Percentiles rank a stretch among this genome's conserved stretches.
phyloP scores from a whole-genome alignment of 2,888 invertebrate species.

The Troides helena region DNA sequence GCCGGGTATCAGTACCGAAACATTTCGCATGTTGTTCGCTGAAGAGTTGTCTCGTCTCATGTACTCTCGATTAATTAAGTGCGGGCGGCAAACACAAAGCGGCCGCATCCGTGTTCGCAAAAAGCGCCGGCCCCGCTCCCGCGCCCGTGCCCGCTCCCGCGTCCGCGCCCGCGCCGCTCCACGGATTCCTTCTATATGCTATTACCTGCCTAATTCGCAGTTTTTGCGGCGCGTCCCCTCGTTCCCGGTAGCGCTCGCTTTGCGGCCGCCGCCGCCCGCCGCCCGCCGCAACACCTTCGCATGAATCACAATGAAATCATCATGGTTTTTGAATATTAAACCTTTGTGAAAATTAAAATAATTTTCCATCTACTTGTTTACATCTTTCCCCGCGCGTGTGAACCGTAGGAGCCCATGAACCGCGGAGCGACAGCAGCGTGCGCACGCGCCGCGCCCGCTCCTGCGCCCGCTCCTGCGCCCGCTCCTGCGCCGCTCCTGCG shows the following conservation, averaged over 20 bases:
- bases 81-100: constrained; percentile 21
- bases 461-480: too few relatives aligned
- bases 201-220: constrained; percentile 27
- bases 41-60: constrained; percentile 8
- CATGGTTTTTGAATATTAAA: too few relatives aligned
- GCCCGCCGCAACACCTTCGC: too few relatives aligned
- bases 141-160: constrained; percentile 7
- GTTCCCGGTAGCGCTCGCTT: constrained; percentile 13
- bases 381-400: too few relatives aligned
- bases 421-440: too few relatives aligned
- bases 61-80: constrained; percentile 26
- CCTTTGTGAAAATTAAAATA: too few relatives aligned
- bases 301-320: too few relatives aligned
- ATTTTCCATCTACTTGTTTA: too few relatives aligned
- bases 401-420: too few relatives aligned
- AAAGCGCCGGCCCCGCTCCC: constrained; percentile 12
- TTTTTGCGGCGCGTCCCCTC: constrained; percentile 24
- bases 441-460: too few relatives aligned
- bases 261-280: background rate
- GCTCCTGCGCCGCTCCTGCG: too few relatives aligned
- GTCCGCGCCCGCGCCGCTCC: background rate
- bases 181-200: constrained; percentile 24
- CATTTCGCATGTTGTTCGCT: background rate
- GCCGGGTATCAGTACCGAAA: too few relatives aligned
- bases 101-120: constrained; percentile 21